phyloP scores from a whole-genome alignment of 2,888 invertebrate species.

The Drosophila nr. medialis region DNA sequence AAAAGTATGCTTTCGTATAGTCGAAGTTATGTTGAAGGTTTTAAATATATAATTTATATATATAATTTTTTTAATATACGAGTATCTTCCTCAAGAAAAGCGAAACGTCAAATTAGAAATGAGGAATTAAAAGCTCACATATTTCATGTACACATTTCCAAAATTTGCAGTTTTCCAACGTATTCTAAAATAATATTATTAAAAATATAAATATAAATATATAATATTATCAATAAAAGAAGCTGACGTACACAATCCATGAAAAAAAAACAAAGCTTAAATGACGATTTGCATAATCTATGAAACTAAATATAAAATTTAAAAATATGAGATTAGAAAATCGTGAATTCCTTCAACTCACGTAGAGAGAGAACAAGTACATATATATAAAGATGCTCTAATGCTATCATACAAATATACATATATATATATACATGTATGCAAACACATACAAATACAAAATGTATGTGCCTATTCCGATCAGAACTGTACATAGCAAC shows the following conservation, averaged over 20 bases:
- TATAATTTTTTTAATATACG: too few relatives aligned
- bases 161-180: neutral
- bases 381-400: neutral
- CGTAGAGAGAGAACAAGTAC: neutral
- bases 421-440: neutral
- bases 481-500: slow-evolving; percentile 55
- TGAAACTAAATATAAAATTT: slow-evolving; percentile 1
- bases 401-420: neutral
- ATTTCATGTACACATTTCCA: neutral
- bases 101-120: neutral
- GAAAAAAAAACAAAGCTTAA: slow-evolving; percentile 1
- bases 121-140: neutral
- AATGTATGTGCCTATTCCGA: neutral
- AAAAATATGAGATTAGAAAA: neutral
- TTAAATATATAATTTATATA: too few relatives aligned
- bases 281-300: slow-evolving; percentile 7
- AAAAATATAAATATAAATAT: neutral
- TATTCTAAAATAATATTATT: neutral
- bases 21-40: neutral
- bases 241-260: neutral
- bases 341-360: neutral
- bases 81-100: neutral
- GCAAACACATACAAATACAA: slow-evolving; percentile 3
- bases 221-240: neutral
- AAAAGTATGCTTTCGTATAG: slow-evolving; percentile 15